Evolutionary conservation across 2,113 vertebrate genomes (phyloP).

Genomic region (Phalacrocorax aristotelis): DNA sequence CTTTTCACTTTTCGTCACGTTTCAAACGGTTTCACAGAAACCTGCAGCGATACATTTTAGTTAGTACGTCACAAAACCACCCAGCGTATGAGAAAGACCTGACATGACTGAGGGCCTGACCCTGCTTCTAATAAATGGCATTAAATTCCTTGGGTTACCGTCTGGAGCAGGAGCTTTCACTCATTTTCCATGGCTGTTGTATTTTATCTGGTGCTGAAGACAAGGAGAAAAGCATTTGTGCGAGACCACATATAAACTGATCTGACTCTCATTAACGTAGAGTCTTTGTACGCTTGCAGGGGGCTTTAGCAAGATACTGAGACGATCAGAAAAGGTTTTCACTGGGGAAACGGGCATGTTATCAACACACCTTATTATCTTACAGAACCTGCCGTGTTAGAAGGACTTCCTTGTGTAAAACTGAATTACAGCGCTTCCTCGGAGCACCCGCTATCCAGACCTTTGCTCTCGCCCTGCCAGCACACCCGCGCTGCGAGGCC

Average conservation of each 20-base stretch:
- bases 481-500: accelerated
- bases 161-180: background rate
- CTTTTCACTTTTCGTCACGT: background rate
- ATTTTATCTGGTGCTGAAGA: background rate
- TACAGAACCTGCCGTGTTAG: background rate
- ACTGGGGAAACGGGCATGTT: background rate
- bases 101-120: background rate
- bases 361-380: background rate
- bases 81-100: accelerated
- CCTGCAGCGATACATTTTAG: background rate
- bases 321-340: background rate
- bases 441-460: background rate
- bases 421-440: background rate
- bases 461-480: background rate
- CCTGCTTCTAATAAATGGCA: background rate
- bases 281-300: background rate
- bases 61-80: background rate
- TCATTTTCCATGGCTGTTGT: background rate
- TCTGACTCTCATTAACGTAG: background rate
- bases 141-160: background rate
- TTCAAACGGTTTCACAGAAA: background rate
- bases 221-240: background rate
- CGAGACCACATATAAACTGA: background rate
- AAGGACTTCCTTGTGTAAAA: background rate
- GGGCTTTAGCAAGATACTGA: background rate